A percentile compares a stretch with the other conserved stretches of the same genome.
These are phyloP conservation scores for Papilio xuthus DNA, from an alignment of 1,140 invertebrate species.

Conservation along the genomic window DNA sequence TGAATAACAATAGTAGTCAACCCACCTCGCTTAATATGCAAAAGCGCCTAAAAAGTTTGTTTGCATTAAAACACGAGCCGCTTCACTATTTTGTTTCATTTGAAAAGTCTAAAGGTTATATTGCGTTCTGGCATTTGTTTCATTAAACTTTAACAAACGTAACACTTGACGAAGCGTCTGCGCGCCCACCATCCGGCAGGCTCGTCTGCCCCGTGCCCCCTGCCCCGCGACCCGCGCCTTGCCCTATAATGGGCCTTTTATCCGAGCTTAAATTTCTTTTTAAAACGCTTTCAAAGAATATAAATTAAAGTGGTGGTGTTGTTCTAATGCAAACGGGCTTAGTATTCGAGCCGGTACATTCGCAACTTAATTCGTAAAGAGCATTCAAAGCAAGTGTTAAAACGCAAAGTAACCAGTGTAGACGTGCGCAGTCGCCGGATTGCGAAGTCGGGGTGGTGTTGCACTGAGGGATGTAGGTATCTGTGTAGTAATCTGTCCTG, in stretches of 20 bases:
- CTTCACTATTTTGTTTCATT: conserved; percentile 81
- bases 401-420: conserved; percentile 80
- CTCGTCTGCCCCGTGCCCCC: conserved; percentile 47
- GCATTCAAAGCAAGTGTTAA: conserved; percentile 74
- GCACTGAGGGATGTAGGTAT: conserved; percentile 83
- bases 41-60: conserved; percentile 81
- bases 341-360: conserved; percentile 67
- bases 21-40: conserved; percentile 82
- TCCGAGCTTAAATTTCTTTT: conserved; percentile 44
- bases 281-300: conserved; percentile 39
- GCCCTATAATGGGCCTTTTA: conserved; percentile 46
- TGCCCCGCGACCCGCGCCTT: not conserved
- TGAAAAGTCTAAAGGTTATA: conserved; percentile 79
- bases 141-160: conserved; percentile 61
- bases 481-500: conserved; percentile 87
- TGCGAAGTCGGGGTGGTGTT: conserved; percentile 77
- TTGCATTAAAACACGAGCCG: conserved; percentile 82
- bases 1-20: conserved; percentile 80
- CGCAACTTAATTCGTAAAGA: conserved; percentile 74
- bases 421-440: conserved; percentile 73
- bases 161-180: conserved; percentile 59
- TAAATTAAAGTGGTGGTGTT: conserved; percentile 73
- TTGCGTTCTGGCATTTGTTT: conserved; percentile 81
- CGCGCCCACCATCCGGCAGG: conserved; percentile 68
- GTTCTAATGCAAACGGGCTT: conserved; percentile 81